These are phyloP conservation scores for Lydus trimaculatus DNA, from an alignment of 2,888 invertebrate species.

Conservation along the genomic window DNA sequence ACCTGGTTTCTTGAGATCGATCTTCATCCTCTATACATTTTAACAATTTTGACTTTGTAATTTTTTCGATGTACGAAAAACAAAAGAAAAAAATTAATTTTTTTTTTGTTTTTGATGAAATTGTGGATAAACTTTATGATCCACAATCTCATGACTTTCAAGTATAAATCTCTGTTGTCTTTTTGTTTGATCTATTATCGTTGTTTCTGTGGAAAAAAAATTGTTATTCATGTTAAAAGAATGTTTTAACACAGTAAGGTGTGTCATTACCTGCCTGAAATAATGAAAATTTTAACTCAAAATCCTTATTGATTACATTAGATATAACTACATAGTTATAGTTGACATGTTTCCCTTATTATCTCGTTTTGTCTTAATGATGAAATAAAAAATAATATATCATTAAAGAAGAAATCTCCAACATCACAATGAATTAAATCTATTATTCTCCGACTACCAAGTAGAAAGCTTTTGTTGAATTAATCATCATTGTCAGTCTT, in stretches of 20 bases:
- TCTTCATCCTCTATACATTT: not conserved
- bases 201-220: not conserved
- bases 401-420: slow-evolving; percentile 10
- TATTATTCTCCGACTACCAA: slow-evolving; percentile 25
- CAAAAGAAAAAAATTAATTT: too few relatives aligned
- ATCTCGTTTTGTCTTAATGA: not conserved
- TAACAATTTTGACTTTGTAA: not conserved
- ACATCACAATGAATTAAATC: slow-evolving; percentile 20
- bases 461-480: slow-evolving; percentile 28
- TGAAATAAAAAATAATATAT: slow-evolving; percentile 9
- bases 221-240: slow-evolving; percentile 22
- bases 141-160: not conserved
- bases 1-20: not conserved
- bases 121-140: not conserved
- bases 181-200: not conserved
- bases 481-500: slow-evolving; percentile 26
- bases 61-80: not conserved
- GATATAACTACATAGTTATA: not conserved
- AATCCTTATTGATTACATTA: slow-evolving; percentile 11
- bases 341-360: slow-evolving; percentile 4
- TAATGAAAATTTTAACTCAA: slow-evolving; percentile 13
- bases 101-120: too few relatives aligned
- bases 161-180: not conserved
- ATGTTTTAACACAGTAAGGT: slow-evolving; percentile 17
- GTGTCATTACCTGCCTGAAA: slow-evolving; percentile 13